These are phyloP conservation scores for Neria commutata DNA, from an alignment of 2,888 invertebrate species.

Conservation along the genomic window DNA sequence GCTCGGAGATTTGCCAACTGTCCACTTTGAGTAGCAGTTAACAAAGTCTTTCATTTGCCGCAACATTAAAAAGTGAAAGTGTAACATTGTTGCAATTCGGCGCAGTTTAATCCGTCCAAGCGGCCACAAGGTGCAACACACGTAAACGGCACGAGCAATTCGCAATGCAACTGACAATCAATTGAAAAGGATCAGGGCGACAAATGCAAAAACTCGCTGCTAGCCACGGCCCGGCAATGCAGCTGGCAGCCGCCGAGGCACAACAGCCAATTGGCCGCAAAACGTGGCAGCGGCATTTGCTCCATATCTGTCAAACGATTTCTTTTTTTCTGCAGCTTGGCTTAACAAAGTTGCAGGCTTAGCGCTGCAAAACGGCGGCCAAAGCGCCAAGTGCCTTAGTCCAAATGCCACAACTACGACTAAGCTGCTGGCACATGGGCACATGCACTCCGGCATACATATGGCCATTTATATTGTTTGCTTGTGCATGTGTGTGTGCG, in stretches of 20 bases:
- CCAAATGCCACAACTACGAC: no score
- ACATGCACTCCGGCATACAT: no score
- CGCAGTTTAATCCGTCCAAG: background rate
- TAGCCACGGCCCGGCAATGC: background rate
- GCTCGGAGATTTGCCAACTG: background rate
- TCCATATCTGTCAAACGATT: slow-evolving; percentile 48
- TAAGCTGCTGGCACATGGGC: no score
- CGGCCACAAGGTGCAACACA: background rate
- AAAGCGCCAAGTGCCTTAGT: no score
- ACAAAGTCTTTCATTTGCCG: background rate
- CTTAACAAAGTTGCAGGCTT: no score
- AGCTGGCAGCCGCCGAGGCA: background rate
- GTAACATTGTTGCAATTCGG: background rate
- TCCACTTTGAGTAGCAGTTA: background rate
- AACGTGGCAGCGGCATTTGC: slow-evolving; percentile 24
- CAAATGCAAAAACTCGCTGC: no score
- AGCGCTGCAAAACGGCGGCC: background rate
- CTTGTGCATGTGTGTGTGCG: background rate
- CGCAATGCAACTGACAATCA: background rate
- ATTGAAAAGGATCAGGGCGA: background rate
- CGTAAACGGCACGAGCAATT: background rate
- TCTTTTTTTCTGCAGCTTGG: no score
- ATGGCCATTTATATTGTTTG: background rate
- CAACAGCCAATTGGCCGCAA: background rate
- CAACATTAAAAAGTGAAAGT: no score